These are phyloP conservation scores for Morone saxatilis DNA, from an alignment of 2,113 vertebrate species.

Conservation along the genomic window DNA sequence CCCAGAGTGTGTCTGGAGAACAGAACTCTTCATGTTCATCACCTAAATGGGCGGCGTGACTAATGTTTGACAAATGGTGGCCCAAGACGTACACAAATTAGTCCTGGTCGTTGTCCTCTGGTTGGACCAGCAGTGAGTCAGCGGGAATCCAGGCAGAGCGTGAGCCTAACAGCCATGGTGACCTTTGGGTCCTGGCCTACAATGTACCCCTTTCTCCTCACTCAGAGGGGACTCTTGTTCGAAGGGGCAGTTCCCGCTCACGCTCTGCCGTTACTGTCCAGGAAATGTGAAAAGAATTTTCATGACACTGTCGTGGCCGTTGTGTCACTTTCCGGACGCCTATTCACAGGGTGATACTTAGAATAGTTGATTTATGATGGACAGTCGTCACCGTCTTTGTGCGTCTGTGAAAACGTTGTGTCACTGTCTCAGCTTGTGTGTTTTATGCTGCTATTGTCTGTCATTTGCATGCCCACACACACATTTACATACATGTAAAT, in stretches of 20 bases:
- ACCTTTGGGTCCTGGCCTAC: constrained; percentile 67
- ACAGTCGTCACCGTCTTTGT: neutral
- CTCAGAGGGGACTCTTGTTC: constrained; percentile 72
- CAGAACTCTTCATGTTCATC: constrained; percentile 53
- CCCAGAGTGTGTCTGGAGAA: constrained; percentile 33
- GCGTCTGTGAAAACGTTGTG: constrained; percentile 44
- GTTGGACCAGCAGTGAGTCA: constrained; percentile 70
- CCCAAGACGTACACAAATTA: constrained; percentile 43
- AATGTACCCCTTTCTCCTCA: constrained; percentile 76
- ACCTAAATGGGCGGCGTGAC: constrained; percentile 68
- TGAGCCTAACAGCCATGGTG: constrained; percentile 64
- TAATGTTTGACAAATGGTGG: constrained; percentile 81
- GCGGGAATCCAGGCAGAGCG: constrained; percentile 40
- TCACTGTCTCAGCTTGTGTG: constrained; percentile 29
- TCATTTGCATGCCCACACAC: neutral
- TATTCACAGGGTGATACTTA: constrained; percentile 27
- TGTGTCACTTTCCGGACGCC: constrained; percentile 65
- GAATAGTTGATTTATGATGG: constrained; percentile 56
- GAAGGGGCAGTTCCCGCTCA: constrained; percentile 64
- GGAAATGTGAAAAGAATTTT: constrained; percentile 74
- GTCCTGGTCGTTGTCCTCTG: constrained; percentile 37
- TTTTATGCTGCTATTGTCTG: constrained; percentile 20
- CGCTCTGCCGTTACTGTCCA: constrained; percentile 56
- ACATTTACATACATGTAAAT: neutral
- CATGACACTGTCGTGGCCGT: constrained; percentile 28